Percentiles rank a stretch among this genome's conserved stretches.
These are phyloP conservation scores for Danaus plexippus DNA, from an alignment of 1,140 invertebrate species.

Conservation along the genomic window DNA sequence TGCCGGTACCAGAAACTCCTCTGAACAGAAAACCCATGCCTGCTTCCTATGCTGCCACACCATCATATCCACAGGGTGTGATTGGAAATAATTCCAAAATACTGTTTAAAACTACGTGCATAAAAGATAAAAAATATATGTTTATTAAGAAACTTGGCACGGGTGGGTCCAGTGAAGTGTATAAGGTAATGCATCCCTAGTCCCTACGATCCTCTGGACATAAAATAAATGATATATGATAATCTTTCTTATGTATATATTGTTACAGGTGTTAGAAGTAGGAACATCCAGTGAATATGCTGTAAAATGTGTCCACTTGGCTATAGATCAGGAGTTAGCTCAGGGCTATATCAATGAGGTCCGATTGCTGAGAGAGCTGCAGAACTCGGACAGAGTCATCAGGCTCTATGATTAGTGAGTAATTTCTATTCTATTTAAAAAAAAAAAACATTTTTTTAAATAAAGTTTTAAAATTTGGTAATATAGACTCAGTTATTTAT, in stretches of 20 bases:
- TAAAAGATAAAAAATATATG: slow-evolving; percentile 68
- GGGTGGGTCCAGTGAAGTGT: slow-evolving; percentile 69
- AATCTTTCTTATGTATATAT: slow-evolving; percentile 2
- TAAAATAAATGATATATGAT: too few relatives aligned
- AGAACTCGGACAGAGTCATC: slow-evolving; percentile 87
- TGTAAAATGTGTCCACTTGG: slow-evolving; percentile 77
- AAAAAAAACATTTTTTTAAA: too few relatives aligned
- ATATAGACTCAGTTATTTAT: too few relatives aligned
- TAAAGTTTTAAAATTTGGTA: too few relatives aligned
- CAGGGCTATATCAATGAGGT: slow-evolving; percentile 94
- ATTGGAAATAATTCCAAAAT: slow-evolving; percentile 45
- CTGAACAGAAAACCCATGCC: slow-evolving; percentile 45
- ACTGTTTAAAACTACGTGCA: slow-evolving; percentile 56
- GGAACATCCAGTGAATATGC: slow-evolving; percentile 61
- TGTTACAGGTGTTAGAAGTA: slow-evolving; percentile 58
- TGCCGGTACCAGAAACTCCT: slow-evolving; percentile 45
- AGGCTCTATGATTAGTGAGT: slow-evolving; percentile 92
- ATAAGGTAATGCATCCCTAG: slow-evolving; percentile 54
- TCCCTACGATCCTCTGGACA: background rate
- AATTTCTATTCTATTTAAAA: background rate
- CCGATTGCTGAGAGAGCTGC: slow-evolving; percentile 85
- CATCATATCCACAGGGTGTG: slow-evolving; percentile 53
- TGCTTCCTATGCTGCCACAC: slow-evolving; percentile 42
- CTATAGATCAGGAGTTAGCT: slow-evolving; percentile 79
- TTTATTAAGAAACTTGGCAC: slow-evolving; percentile 62